Percentiles rank a stretch among this genome's conserved stretches.
Evolutionary conservation across 2,113 vertebrate species (phyloP).

Genomic region (Naja naja): DNA sequence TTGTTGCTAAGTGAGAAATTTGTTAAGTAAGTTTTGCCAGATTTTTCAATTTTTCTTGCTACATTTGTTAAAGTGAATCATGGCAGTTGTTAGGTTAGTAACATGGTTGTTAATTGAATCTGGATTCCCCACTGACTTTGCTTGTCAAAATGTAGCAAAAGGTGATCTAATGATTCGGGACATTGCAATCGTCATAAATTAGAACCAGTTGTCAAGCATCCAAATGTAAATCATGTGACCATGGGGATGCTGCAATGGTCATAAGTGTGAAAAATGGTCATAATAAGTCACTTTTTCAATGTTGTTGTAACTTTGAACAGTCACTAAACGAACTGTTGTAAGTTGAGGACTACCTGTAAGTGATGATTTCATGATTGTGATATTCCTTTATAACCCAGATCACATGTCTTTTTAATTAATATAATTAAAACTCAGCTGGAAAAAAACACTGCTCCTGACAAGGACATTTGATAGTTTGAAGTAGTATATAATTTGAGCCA

Average conservation of each 20-base stretch:
- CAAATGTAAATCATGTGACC: neutral
- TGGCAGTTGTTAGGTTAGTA: neutral
- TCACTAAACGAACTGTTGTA: neutral
- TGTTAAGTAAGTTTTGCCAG: neutral
- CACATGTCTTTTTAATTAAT: constrained; percentile 1
- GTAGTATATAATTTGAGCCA: constrained; percentile 1
- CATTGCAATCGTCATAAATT: neutral
- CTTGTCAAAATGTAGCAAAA: neutral
- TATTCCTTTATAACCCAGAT: constrained; percentile 26
- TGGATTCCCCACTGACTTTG: neutral
- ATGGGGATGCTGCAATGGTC: neutral
- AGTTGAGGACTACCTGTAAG: neutral
- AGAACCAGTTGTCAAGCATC: neutral
- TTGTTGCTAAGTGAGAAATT: neutral
- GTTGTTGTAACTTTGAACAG: neutral
- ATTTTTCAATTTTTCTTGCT: too few species aligned
- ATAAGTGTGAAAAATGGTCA: neutral
- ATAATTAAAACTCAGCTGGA: constrained; percentile 39
- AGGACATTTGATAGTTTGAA: neutral
- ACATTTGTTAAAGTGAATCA: neutral
- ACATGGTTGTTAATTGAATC: neutral
- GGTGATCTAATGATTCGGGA: neutral
- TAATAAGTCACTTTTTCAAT: neutral
- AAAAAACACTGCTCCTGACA: neutral
- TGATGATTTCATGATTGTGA: neutral